Base-by-base conservation (phyloP, 1,140 invertebrate genomes). In the Phymorhynchus buccinoides region DNA sequence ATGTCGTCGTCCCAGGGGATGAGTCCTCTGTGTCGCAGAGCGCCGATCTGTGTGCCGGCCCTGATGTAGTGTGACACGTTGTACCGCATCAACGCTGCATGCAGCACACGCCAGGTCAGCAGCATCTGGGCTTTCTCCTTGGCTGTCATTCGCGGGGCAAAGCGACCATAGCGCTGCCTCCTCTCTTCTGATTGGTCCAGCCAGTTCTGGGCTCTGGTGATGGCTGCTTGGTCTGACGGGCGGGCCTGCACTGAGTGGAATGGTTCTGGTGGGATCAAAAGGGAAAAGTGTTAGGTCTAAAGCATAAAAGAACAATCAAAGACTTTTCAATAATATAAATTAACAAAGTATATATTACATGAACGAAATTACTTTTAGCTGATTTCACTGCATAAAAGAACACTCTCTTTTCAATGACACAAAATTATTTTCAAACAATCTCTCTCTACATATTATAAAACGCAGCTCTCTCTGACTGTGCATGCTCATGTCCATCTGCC, bases 31-130 rank as follows among this genome's bases (percentile, higher is more conserved):
- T n/a, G n/a, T n/a, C n/a, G n/a, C n/a, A n/a, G n/a, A n/a, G n/a
- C n/a, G n/a, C n/a, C n/a, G n/a, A n/a, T n/a, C n/a, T n/a, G n/a
- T n/a, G n/a, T n/a, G n/a, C n/a, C n/a, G n/a, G n/a, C n/a, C n/a
- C n/a, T n/a, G n/a, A n/a, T n/a, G n/a, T n/a, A n/a, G n/a, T n/a
- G 62, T 1, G 42, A 32, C 9, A 80, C 27, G 44, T 80, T 80
- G 48, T n/a, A 12, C 2, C 14, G 16, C 0, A 12, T 30, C 44
- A 22, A 52, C 6, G 48, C 79, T 27, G 32, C 32, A 35, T 80
- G 39, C 3, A 80, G 35, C 79, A 37, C 79, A 1, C 79, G 44
- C 79, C 79, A 80, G 12, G 79, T 80, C n/a, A 35, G 16, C 44
- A 80, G 27, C 0, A 80, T 44, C 1, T 35, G 44, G 6, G 44